These are phyloP conservation scores for Plemyria rubiginata DNA, from an alignment of 2,888 invertebrate genomes.

Conservation along the genomic window DNA sequence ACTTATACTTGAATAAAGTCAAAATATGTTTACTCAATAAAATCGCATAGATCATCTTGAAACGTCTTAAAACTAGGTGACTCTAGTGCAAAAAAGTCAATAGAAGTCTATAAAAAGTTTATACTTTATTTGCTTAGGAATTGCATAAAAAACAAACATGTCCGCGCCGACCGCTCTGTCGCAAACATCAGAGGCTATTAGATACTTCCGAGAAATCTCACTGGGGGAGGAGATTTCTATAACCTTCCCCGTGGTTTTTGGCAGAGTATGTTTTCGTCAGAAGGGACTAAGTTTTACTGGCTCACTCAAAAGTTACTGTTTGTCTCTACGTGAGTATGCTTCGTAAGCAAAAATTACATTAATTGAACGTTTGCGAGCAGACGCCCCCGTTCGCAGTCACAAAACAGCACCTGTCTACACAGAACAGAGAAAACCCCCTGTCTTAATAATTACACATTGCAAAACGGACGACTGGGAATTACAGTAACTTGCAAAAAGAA, in stretches of 20 bases:
- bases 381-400: conserved; percentile 5
- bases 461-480: conserved; percentile 16
- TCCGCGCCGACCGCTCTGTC: conserved; percentile 5
- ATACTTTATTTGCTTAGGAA: conserved; percentile 15
- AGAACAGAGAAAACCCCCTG: too few relatives aligned
- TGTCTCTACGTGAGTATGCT: too few relatives aligned
- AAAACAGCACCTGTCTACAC: conserved; percentile 24
- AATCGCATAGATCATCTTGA: too few relatives aligned
- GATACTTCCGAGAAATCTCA: background rate
- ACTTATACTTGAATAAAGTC: too few relatives aligned
- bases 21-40: too few relatives aligned
- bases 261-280: background rate
- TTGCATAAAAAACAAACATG: conserved; percentile 26
- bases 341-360: background rate
- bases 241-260: background rate
- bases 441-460: conserved; percentile 30
- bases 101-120: conserved; percentile 12
- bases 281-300: background rate
- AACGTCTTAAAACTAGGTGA: too few relatives aligned
- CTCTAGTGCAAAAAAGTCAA: too few relatives aligned
- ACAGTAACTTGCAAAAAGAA: conserved; percentile 13
- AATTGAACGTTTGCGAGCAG: background rate
- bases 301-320: too few relatives aligned
- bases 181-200: conserved; percentile 13
- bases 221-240: background rate